Conservation (phyloP, 2,888 invertebrate genomes). For the Plemyria rubiginata region DNA sequence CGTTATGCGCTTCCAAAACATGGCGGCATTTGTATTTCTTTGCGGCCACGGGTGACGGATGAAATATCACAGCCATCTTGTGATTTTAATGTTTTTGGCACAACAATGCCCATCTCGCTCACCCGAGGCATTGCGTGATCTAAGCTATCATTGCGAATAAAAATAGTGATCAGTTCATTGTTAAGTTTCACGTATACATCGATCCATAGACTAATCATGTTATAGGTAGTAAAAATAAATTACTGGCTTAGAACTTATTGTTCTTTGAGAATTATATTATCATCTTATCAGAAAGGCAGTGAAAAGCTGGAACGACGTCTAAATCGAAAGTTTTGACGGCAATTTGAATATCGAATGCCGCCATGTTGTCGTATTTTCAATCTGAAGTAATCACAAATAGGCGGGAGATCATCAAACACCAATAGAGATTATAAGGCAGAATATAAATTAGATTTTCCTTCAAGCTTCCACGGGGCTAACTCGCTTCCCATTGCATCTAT, state of each 20-base stretch:
- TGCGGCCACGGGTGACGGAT: constrained; percentile 23
- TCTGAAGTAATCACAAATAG: constrained; percentile 58
- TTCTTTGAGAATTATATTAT: constrained; percentile 2
- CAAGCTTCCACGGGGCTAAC: constrained; percentile 63
- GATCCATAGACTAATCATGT: constrained; percentile 29
- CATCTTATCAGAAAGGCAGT: constrained; percentile 2
- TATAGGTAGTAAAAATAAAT: constrained; percentile 25
- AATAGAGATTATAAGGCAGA: constrained; percentile 66
- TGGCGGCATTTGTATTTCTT: constrained; percentile 40
- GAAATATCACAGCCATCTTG: background rate
- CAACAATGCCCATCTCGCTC: constrained; percentile 4
- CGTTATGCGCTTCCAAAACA: constrained; percentile 51
- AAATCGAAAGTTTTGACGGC: constrained; percentile 22
- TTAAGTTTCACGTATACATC: constrained; percentile 28
- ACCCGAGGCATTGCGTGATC: constrained; percentile 10
- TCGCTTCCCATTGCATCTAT: constrained; percentile 57
- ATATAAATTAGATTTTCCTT: constrained; percentile 63
- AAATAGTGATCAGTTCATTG: constrained; percentile 18
- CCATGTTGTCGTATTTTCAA: constrained; percentile 37
- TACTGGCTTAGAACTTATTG: constrained; percentile 4
- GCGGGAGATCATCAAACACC: constrained; percentile 58
- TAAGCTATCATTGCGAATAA: constrained; percentile 16
- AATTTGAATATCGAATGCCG: constrained; percentile 37
- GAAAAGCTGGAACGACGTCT: constrained; percentile 3
- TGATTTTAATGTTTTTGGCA: constrained; percentile 2